phyloP scores from a whole-genome alignment of 2,888 invertebrate species.

The Epirrhoe alternata region DNA sequence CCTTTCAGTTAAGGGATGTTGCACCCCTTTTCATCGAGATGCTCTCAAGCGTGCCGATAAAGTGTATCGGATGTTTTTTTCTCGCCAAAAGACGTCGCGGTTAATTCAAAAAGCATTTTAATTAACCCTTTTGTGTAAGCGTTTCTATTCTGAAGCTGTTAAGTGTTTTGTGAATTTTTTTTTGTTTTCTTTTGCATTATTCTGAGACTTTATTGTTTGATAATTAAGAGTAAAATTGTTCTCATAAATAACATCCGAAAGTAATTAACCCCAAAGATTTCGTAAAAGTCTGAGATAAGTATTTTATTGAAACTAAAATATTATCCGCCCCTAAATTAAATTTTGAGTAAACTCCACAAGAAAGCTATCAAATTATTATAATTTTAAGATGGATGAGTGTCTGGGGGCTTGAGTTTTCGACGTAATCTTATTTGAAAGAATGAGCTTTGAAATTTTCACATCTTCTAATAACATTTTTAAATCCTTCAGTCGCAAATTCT shows the following conservation, averaged over 20 bases:
- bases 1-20: conserved; percentile 32
- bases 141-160: neutral
- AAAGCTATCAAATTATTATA: conserved; percentile 10
- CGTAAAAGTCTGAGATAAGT: neutral
- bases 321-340: neutral
- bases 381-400: conserved; percentile 8
- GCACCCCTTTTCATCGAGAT: conserved; percentile 48
- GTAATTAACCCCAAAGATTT: conserved; percentile 21
- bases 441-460: neutral
- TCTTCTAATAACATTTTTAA: neutral
- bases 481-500: neutral
- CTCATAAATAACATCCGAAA: conserved; percentile 9
- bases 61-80: conserved; percentile 57
- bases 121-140: conserved; percentile 22
- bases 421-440: conserved; percentile 8
- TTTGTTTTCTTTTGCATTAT: conserved; percentile 13
- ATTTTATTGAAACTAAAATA: conserved; percentile 2
- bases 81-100: conserved; percentile 32
- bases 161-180: conserved; percentile 14
- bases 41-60: conserved; percentile 52
- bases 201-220: conserved; percentile 11
- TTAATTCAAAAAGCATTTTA: conserved; percentile 22
- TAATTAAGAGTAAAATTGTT: conserved; percentile 12
- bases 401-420: neutral
- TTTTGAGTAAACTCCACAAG: neutral